Evolutionary conservation across 2,888 invertebrate genomes (phyloP).

Genomic region (Noctua janthe): DNA sequence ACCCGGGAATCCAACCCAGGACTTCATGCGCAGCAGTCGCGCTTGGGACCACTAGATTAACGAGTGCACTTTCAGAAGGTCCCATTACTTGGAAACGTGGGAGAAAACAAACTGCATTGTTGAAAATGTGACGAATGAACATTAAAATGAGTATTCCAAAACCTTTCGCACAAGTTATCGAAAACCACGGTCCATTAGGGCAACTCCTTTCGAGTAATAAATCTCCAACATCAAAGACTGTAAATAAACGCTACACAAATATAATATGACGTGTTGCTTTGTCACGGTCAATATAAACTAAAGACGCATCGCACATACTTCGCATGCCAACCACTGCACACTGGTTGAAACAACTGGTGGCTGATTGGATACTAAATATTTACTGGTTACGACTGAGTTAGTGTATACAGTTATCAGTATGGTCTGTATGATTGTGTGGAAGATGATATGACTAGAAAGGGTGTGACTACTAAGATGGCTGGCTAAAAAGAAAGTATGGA

Average conservation of each 20-base stretch:
- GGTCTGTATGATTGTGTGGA: neutral
- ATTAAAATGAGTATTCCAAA: neutral
- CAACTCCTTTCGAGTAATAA: slow-evolving; percentile 10
- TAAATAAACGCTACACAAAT: slow-evolving; percentile 20
- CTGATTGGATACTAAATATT: slow-evolving; percentile 38
- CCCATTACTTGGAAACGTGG: neutral
- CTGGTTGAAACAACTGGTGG: slow-evolving; percentile 2
- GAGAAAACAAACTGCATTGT: neutral
- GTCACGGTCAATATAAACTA: slow-evolving; percentile 29
- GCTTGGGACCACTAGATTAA: no score
- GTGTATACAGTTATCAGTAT: neutral
- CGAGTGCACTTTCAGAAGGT: neutral
- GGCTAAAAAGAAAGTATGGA: neutral
- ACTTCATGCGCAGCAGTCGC: no score
- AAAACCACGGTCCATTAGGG: slow-evolving; percentile 14
- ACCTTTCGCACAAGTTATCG: slow-evolving; percentile 1
- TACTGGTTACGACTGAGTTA: slow-evolving; percentile 26
- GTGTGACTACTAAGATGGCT: neutral
- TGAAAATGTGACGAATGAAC: neutral
- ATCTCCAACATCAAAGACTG: slow-evolving; percentile 37
- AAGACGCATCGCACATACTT: slow-evolving; percentile 28
- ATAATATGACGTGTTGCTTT: slow-evolving; percentile 38
- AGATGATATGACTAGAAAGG: neutral
- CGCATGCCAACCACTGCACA: slow-evolving; percentile 34
- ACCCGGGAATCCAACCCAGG: no score